These are phyloP conservation scores for Phoxinus phoxinus DNA, from an alignment of 2,113 vertebrate species.

Conservation along the genomic window DNA sequence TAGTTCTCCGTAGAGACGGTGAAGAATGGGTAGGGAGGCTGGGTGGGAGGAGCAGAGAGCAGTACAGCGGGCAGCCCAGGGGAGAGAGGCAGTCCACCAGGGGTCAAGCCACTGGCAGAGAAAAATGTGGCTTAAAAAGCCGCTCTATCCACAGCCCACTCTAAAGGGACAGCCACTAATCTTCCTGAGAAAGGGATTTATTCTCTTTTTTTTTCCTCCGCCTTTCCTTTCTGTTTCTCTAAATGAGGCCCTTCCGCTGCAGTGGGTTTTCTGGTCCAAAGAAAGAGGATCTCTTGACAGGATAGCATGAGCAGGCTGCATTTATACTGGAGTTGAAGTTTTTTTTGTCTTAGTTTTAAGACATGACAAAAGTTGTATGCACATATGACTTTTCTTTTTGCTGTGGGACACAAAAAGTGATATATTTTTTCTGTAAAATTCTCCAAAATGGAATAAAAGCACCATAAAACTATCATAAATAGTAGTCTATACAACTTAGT, in stretches of 20 bases:
- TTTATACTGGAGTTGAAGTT: not conserved
- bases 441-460: not conserved
- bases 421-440: not conserved
- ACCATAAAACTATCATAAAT: not conserved
- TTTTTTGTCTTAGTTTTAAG: not conserved
- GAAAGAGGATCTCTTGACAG: constrained; percentile 48
- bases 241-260: constrained; percentile 76
- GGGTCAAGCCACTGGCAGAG: constrained; percentile 76
- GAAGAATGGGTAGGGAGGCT: constrained; percentile 70
- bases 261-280: constrained; percentile 63
- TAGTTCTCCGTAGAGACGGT: constrained; percentile 66
- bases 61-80: constrained; percentile 59
- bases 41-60: constrained; percentile 37
- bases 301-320: not conserved
- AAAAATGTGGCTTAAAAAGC: constrained; percentile 78
- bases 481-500: not conserved
- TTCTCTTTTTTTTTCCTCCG: constrained; percentile 50
- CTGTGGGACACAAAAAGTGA: not conserved
- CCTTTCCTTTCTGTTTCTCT: constrained; percentile 57
- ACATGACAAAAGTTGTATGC: too few relatives aligned
- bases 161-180: constrained; percentile 79
- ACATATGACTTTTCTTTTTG: not conserved
- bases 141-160: constrained; percentile 65
- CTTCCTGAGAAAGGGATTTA: constrained; percentile 82
- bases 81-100: constrained; percentile 62